These are phyloP conservation scores for Eublepharis macularius DNA, from an alignment of 2,113 vertebrate genomes.

Conservation along the genomic window DNA sequence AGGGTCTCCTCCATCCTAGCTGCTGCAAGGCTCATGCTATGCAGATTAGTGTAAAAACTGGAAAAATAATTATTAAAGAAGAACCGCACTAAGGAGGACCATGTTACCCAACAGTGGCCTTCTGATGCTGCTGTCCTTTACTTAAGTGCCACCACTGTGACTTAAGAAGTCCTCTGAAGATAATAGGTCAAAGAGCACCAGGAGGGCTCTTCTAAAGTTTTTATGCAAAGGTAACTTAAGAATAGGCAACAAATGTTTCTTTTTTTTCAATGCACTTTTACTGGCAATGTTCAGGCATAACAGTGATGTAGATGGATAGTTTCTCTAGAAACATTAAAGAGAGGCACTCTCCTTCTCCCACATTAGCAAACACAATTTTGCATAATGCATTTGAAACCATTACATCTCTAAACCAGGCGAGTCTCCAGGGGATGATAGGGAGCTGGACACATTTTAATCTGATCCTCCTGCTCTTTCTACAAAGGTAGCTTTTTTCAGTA, in stretches of 20 bases:
- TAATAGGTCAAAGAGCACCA: no score
- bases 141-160: no score
- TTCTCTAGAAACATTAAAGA: slow-evolving; percentile 24
- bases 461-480: slow-evolving; percentile 27
- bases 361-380: slow-evolving; percentile 47
- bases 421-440: slow-evolving; percentile 15
- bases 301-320: slow-evolving; percentile 20
- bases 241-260: background rate
- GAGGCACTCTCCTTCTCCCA: slow-evolving; percentile 35
- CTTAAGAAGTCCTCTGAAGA: no score
- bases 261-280: background rate
- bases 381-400: slow-evolving; percentile 23
- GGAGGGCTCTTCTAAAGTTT: background rate
- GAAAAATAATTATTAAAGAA: no score
- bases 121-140: no score
- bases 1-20: no score
- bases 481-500: slow-evolving; percentile 38
- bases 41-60: no score
- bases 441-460: slow-evolving; percentile 12
- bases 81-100: no score
- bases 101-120: no score
- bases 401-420: slow-evolving; percentile 33
- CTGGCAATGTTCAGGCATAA: background rate
- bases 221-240: background rate
- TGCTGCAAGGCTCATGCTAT: no score